Evolutionary conservation across 1,140 invertebrate genomes (phyloP).

Genomic region (Solenopsis fugax): DNA sequence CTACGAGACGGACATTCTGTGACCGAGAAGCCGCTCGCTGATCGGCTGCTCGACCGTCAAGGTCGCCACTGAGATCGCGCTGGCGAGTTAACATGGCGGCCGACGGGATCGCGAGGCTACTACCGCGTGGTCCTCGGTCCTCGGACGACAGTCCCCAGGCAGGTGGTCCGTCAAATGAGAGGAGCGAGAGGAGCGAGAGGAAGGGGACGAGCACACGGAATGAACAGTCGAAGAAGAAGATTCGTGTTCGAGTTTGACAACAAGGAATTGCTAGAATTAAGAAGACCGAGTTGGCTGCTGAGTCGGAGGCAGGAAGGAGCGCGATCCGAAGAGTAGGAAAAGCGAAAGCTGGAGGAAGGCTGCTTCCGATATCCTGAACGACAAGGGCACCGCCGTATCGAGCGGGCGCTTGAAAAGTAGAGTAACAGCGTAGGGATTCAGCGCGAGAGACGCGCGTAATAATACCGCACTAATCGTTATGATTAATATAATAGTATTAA

Average conservation of each 20-base stretch:
- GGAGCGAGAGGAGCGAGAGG: background rate
- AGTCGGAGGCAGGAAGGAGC: no score
- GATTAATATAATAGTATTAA: slow-evolving; percentile 73
- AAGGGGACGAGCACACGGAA: background rate
- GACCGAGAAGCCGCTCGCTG: slow-evolving; percentile 84
- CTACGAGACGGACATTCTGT: slow-evolving; percentile 96
- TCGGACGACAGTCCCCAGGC: background rate
- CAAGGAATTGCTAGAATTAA: slow-evolving; percentile 36
- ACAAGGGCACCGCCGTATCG: background rate
- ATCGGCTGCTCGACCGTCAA: slow-evolving; percentile 62
- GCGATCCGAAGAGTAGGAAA: background rate
- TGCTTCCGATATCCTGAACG: slow-evolving; percentile 2
- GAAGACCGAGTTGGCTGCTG: background rate
- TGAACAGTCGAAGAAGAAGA: background rate
- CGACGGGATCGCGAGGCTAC: background rate
- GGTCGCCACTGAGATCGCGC: slow-evolving; percentile 52
- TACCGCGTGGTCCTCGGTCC: background rate
- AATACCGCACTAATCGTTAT: slow-evolving; percentile 72
- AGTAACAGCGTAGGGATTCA: slow-evolving; percentile 74
- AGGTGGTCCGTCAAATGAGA: background rate
- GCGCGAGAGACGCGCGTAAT: slow-evolving; percentile 73
- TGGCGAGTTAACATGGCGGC: slow-evolving; percentile 74
- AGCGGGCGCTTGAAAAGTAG: slow-evolving; percentile 59
- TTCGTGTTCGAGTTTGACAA: background rate
- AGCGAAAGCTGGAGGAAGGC: background rate